A percentile compares a stretch with the other conserved stretches of the same genome.
These are phyloP conservation scores for Bovichtus variegatus DNA, from an alignment of 2,797 vertebrate genomes.

Conservation along the genomic window DNA sequence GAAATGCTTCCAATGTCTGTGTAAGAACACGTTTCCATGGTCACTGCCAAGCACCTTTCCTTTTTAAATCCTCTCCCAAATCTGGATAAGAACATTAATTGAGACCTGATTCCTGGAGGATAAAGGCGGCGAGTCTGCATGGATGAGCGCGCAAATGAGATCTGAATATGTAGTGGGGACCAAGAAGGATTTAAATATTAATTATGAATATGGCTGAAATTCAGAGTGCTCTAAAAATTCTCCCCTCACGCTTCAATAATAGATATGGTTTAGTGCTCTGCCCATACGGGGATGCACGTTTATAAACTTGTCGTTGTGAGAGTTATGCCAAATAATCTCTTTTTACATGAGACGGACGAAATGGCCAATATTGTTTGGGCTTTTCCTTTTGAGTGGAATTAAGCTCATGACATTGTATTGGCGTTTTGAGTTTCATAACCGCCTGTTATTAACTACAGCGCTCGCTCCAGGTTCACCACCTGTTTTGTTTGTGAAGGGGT, in stretches of 20 bases:
- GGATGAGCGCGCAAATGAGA: constrained; percentile 85
- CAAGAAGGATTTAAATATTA: constrained; percentile 89
- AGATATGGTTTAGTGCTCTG: constrained; percentile 90
- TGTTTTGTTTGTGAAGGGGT: not conserved
- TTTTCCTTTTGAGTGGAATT: constrained; percentile 5
- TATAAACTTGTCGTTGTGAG: constrained; percentile 82
- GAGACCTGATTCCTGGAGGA: constrained; percentile 77
- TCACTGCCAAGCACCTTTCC: constrained; percentile 55
- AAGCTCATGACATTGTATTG: not conserved
- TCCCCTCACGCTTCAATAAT: constrained; percentile 93
- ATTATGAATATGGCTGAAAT: constrained; percentile 91
- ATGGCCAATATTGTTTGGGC: constrained; percentile 3
- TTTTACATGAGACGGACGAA: constrained; percentile 41
- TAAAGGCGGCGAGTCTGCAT: constrained; percentile 67
- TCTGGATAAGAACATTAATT: constrained; percentile 74
- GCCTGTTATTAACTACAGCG: not conserved
- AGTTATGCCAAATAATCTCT: constrained; percentile 80
- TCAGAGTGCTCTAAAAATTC: constrained; percentile 89
- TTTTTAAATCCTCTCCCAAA: constrained; percentile 64
- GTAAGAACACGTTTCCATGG: constrained; percentile 57
- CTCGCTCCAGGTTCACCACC: not conserved
- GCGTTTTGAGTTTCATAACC: not conserved
- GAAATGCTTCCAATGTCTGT: constrained; percentile 23
- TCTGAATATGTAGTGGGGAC: constrained; percentile 85
- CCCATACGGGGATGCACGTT: constrained; percentile 82